Percentiles rank a stretch among this genome's conserved stretches.
phyloP scores from a whole-genome alignment of 2,888 invertebrate species.

The Spisula subtruncata region DNA sequence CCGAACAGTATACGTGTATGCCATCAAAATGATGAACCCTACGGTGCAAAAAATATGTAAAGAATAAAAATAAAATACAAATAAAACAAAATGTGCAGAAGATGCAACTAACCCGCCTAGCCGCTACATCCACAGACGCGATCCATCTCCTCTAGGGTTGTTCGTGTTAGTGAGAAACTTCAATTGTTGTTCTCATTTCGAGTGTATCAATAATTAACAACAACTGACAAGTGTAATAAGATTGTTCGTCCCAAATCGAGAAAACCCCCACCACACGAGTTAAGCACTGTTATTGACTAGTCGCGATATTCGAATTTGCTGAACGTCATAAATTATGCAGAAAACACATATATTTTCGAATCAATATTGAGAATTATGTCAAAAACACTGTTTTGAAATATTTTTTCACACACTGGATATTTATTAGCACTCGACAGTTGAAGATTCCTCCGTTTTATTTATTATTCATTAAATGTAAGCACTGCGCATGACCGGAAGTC shows the following conservation, averaged over 20 bases:
- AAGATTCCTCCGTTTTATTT: constrained; percentile 46
- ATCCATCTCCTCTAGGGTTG: background rate
- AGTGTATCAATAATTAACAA: constrained; percentile 8
- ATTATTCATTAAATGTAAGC: constrained; percentile 62
- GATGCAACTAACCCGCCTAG: constrained; percentile 16
- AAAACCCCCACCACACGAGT: background rate
- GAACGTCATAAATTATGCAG: background rate
- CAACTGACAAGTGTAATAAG: constrained; percentile 1
- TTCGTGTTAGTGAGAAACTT: constrained; percentile 1
- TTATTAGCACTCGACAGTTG: constrained; percentile 17
- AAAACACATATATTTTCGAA: background rate
- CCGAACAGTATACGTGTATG: background rate
- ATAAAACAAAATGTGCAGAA: background rate
- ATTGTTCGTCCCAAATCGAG: constrained; percentile 14
- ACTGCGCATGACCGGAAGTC: constrained; percentile 67
- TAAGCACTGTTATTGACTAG: background rate
- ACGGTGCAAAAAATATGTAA: too few species aligned
- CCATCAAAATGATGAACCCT: background rate
- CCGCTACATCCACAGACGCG: background rate
- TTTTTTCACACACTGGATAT: background rate
- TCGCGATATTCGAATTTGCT: background rate
- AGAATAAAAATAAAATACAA: background rate
- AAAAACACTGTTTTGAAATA: background rate
- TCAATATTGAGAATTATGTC: background rate
- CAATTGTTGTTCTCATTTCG: constrained; percentile 8